Percentiles rank a stretch among this genome's conserved stretches.
Conservation (phyloP, 2,113 vertebrate genomes). For the Brienomyrus longianalis region DNA sequence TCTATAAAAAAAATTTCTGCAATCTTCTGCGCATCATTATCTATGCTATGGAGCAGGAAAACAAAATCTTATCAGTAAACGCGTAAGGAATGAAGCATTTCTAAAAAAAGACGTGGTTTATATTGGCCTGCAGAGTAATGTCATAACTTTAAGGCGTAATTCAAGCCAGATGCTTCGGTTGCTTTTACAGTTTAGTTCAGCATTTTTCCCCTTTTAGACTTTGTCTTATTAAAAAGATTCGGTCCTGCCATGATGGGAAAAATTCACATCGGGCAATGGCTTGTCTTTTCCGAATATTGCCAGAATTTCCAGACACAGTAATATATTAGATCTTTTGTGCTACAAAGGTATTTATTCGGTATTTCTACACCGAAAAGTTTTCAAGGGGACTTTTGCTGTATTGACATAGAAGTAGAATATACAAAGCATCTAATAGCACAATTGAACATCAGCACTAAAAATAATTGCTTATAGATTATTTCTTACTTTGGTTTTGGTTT, state of each 20-base stretch:
- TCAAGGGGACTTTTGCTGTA: neutral
- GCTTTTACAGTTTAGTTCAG: neutral
- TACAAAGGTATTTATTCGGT: neutral
- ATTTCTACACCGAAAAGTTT: neutral
- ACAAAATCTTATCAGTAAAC: constrained; percentile 2
- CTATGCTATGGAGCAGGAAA: neutral
- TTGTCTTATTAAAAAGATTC: neutral
- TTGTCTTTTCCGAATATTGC: neutral
- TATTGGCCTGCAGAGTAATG: neutral
- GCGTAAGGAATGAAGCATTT: neutral
- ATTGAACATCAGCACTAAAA: neutral
- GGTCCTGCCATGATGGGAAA: neutral
- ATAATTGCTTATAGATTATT: neutral
- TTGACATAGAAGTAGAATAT: neutral
- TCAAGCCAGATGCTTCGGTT: neutral
- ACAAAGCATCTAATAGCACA: neutral
- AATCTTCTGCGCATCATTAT: neutral
- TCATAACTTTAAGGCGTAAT: neutral
- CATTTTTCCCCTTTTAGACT: neutral
- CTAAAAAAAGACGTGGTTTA: neutral
- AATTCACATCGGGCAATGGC: neutral
- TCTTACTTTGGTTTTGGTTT: neutral
- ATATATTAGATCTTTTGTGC: neutral
- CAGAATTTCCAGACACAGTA: neutral
- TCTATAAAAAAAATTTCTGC: neutral